These are phyloP conservation scores for Cyclopterus lumpus DNA, from an alignment of 2,797 vertebrate genomes.

Conservation along the genomic window DNA sequence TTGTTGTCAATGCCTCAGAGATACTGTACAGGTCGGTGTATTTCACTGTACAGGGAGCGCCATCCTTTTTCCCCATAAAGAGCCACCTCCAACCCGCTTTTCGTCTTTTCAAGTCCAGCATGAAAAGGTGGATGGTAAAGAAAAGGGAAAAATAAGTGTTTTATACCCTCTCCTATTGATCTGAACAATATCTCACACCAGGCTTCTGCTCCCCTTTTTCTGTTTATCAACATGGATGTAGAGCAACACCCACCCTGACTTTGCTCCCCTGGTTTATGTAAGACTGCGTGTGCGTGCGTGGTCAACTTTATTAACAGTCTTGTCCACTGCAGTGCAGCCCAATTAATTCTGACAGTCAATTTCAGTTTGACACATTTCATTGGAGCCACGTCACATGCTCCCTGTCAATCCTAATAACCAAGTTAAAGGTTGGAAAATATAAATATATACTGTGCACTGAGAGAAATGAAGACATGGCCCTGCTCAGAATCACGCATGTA, in stretches of 20 bases:
- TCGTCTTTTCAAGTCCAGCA: background rate
- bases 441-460: background rate
- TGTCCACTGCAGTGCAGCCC: too few relatives aligned
- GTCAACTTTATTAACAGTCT: too few relatives aligned
- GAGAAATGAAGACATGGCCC: conserved; percentile 7
- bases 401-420: conserved; percentile 44
- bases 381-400: conserved; percentile 57
- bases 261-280: conserved; percentile 57
- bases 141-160: background rate
- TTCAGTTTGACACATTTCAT: conserved; percentile 70
- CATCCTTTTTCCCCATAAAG: conserved; percentile 14
- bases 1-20: conserved; percentile 41
- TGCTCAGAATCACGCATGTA: background rate
- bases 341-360: conserved; percentile 77
- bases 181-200: conserved; percentile 11
- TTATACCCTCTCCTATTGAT: conserved; percentile 9
- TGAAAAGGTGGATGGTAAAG: background rate
- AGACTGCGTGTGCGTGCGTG: too few relatives aligned
- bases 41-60: background rate
- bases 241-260: conserved; percentile 21
- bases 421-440: conserved; percentile 24
- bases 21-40: background rate
- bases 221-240: conserved; percentile 32
- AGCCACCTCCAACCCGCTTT: background rate
- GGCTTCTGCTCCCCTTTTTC: conserved; percentile 27